phyloP scores from a whole-genome alignment of 1,140 invertebrate species.

The Melitaea cinxia region DNA sequence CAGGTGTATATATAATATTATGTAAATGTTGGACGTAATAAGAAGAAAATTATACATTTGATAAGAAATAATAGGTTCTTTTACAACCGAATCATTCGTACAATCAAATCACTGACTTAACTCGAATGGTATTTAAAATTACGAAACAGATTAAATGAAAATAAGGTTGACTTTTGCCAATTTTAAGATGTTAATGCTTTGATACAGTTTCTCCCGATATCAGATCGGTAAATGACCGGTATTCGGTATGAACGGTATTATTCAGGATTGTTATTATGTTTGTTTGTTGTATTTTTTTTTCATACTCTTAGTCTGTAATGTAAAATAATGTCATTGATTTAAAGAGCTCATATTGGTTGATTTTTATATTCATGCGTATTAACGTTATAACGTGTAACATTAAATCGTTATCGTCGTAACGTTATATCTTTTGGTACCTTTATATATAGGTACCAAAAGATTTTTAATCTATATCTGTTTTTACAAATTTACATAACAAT shows the following conservation, averaged over 20 bases:
- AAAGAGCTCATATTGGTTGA: background rate
- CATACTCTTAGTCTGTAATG: conserved; percentile 12
- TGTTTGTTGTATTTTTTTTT: background rate
- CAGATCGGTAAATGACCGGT: conserved; percentile 18
- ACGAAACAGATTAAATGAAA: conserved; percentile 37
- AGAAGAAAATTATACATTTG: background rate
- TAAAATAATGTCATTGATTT: conserved; percentile 2
- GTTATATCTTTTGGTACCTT: background rate
- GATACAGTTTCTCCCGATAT: conserved; percentile 45
- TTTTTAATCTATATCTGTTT: too few species aligned
- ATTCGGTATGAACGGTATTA: background rate
- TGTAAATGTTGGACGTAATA: too few species aligned
- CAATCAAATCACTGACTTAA: background rate
- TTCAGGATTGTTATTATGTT: background rate
- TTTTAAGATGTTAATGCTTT: conserved; percentile 45
- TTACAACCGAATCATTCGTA: background rate
- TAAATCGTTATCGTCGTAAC: too few species aligned
- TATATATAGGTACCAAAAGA: too few species aligned
- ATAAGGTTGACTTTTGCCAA: conserved; percentile 15
- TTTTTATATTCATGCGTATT: background rate
- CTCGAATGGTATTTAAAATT: conserved; percentile 23
- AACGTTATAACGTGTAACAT: too few species aligned
- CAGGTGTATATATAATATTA: too few species aligned
- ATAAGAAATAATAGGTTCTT: background rate
- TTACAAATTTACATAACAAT: too few species aligned